Base-by-base conservation (phyloP, 2,797 vertebrate genomes). In the Alca torda region DNA sequence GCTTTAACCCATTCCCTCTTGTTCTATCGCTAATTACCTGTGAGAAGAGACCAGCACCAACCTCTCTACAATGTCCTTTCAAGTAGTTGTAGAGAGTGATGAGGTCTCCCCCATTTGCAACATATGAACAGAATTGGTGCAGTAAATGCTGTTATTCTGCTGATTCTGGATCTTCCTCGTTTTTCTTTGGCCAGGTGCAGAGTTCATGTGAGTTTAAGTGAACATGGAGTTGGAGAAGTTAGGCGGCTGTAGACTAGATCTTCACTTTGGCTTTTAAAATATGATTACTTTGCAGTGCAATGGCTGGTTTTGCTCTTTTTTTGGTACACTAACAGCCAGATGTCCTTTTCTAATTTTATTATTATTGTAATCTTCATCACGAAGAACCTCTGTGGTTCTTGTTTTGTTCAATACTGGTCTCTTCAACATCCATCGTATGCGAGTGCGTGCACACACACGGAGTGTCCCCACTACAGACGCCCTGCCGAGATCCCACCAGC, bases 381-480 rank as follows among this genome's bases (percentile, higher is more conserved):
- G 2, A 88, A 23, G 59, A 85, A 56, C 30, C 12, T 75, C 51
- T 53, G 2, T 23, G 16, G 14, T 39, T 69, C 8, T 25, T 11
- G 9, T 23, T 75, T 20, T 16, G 24, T 59, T 82, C 16, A 5
- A 5, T 72, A 7, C 3, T 51, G 35, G 8, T 51, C 33, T 61
- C n/a, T 72, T 24, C 41, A 46, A 43, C 2, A 8, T 9, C 16
- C 19, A 3, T 4, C 10, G 3, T 15, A 37, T 4, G 13, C 46
- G 48, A 67, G 25, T 0, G 1, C 13, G 1, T 1, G 4, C 28
- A 11, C 14, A 3, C 3, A 23, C 24, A 11, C 5, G 26, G 53
- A 21, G 18, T 4, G 2, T 53, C 61, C 26, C 56, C 31, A 4
- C 48, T 16, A 15, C 57, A 31, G 30, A 18, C 2, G 4, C 24